phyloP scores from a whole-genome alignment of 2,888 invertebrate species.

The Xestia sexstrigata region DNA sequence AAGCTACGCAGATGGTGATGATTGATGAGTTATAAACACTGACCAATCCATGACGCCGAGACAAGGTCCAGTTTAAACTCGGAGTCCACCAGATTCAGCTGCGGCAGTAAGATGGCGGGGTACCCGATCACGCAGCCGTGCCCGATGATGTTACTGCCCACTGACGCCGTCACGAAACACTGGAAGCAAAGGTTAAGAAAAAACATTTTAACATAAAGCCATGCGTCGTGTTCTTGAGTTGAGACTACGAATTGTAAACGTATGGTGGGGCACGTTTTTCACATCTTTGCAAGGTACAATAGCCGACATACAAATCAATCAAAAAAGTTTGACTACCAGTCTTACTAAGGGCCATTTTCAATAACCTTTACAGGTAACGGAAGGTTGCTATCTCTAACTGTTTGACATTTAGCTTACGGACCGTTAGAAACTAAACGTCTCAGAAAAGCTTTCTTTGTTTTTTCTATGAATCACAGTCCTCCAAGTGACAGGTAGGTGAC shows the following conservation, averaged over 20 bases:
- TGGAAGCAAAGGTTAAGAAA: constrained; percentile 50
- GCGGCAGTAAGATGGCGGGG: constrained; percentile 91
- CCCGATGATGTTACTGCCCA: constrained; percentile 80
- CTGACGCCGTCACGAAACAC: constrained; percentile 83
- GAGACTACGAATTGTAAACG: background rate
- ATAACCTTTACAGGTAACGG: too few species aligned
- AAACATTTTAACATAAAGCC: background rate
- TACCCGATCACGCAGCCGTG: constrained; percentile 87
- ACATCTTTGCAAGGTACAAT: background rate
- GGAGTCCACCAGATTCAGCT: constrained; percentile 80
- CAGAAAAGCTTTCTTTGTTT: too few species aligned
- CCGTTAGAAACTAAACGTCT: too few species aligned
- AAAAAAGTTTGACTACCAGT: too few species aligned
- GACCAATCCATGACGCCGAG: constrained; percentile 4
- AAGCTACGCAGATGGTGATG: too few species aligned
- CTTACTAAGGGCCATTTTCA: too few species aligned
- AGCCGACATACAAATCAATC: background rate
- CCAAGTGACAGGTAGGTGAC: too few species aligned
- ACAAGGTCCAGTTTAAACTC: constrained; percentile 25
- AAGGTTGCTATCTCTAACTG: too few species aligned
- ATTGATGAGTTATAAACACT: background rate
- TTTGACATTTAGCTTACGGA: too few species aligned
- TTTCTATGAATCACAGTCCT: too few species aligned
- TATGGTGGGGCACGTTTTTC: background rate
- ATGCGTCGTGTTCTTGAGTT: background rate